Base-by-base conservation (phyloP, 2,888 invertebrate genomes). In the Heterodera filipjevi region DNA sequence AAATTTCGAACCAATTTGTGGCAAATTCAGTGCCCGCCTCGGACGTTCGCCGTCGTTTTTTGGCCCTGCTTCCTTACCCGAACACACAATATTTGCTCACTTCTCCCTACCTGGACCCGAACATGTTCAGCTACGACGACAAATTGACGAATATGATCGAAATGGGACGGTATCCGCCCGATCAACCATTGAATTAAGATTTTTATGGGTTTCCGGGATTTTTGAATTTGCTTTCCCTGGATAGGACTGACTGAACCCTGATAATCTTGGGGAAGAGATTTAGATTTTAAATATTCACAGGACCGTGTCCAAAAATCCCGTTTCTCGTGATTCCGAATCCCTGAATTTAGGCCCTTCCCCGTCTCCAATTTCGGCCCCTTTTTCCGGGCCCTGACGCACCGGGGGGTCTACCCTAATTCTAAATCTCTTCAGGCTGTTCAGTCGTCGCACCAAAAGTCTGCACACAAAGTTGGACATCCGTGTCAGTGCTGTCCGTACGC, bases 61-160 rank as follows among this genome's bases (percentile, higher is more conserved):
- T 83, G 33, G 71, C 59, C 39, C 70, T 46, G 16, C 71, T 83
- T n/a, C 83, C 83, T 0, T 80, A 35, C 30, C n/a, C 78, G n/a
- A 53, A 66, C 46, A 72, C 77, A 0, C 66, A 71, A n/a, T 74
- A 74, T 46, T 77, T 81, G 27, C 39, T 80, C 35, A 49, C 80
- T 22, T 75, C 84, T 2, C 85, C 85, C 16, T 85, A 81, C 44
- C 71, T 85, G 59, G 85, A 85, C 71, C 82, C 84, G 1, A 46
- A 71, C 27, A 35, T 81, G 35, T 85, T 84, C 78, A 79, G 74
- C 59, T 71, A 82, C 27, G 85, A 85, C 32, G 81, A 85, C 35
- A 77, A 79, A 32, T 44, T 80, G 16, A 66, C 77, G 30, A 59
- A 32, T 14, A 32, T 71, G 32, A 73, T 84, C 19, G 82, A 84